Conservation (phyloP, 2,113 vertebrate species). For the Epinephelus lanceolatus region DNA sequence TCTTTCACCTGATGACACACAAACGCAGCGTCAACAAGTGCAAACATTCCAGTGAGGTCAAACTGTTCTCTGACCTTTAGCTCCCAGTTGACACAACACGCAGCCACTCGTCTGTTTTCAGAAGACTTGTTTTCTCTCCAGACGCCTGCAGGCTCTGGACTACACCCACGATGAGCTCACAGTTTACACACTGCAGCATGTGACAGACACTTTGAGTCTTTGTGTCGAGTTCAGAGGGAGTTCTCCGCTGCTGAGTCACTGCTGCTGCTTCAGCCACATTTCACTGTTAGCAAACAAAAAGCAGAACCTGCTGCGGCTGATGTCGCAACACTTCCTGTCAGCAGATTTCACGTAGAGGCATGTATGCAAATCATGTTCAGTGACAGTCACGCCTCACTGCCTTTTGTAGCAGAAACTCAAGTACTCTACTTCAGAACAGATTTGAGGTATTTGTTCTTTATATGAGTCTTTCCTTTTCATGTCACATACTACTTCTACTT, state of each 20-base stretch:
- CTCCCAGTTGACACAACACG: slow-evolving; percentile 1
- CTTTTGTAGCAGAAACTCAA: neutral
- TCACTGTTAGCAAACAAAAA: slow-evolving; percentile 42
- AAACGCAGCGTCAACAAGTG: neutral
- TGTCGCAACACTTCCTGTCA: slow-evolving; percentile 25
- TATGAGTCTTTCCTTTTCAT: too few species aligned
- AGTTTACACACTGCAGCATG: neutral
- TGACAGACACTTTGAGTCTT: neutral
- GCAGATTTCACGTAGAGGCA: neutral
- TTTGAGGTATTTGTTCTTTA: too few species aligned
- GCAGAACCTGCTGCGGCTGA: slow-evolving; percentile 28
- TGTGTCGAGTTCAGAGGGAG: neutral
- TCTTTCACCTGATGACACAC: too few species aligned
- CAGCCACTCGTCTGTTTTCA: neutral
- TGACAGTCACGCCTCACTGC: too few species aligned
- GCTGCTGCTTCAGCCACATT: slow-evolving; percentile 38
- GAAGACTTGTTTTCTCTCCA: neutral
- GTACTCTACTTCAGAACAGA: too few species aligned
- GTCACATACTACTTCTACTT: too few species aligned
- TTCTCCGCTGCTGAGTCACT: slow-evolving; percentile 33
- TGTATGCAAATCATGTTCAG: neutral
- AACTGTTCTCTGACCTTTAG: slow-evolving; percentile 6
- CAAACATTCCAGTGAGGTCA: neutral
- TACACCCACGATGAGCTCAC: slow-evolving; percentile 36
- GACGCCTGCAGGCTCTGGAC: neutral